phyloP scores from a whole-genome alignment of 2,888 invertebrate genomes.

The Leptothorax acervorum region DNA sequence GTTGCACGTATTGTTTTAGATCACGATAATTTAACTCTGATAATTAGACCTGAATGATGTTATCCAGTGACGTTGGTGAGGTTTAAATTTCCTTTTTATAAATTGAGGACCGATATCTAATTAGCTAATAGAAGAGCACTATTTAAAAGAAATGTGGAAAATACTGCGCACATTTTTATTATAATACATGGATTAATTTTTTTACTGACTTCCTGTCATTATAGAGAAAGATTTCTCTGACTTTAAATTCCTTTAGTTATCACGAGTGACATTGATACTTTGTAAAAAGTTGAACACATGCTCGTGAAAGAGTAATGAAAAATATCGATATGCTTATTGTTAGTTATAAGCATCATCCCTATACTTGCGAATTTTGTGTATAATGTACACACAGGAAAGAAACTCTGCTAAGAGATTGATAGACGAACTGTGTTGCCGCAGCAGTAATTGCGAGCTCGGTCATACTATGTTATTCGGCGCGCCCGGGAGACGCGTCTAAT shows the following conservation, averaged over 20 bases:
- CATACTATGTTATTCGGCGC: slow-evolving; percentile 15
- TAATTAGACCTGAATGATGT: not conserved
- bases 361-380: not conserved
- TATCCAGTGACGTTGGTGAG: not conserved
- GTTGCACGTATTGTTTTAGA: not conserved
- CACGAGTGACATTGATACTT: not conserved
- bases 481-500: slow-evolving; percentile 39
- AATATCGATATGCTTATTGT: not conserved
- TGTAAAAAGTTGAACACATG: not conserved
- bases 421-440: not conserved
- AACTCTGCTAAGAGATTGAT: not conserved
- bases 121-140: not conserved
- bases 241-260: not conserved
- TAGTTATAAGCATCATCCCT: not conserved
- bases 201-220: not conserved
- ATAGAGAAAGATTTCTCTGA: not conserved
- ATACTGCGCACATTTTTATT: not conserved
- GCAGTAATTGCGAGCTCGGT: slow-evolving; percentile 23
- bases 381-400: slow-evolving; percentile 8
- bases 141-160: not conserved
- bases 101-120: not conserved
- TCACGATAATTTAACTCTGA: not conserved
- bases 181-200: not conserved
- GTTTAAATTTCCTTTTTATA: not conserved
- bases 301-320: not conserved